Conservation (phyloP, 2,797 vertebrate species). For the Cryptoprocta ferox region DNA sequence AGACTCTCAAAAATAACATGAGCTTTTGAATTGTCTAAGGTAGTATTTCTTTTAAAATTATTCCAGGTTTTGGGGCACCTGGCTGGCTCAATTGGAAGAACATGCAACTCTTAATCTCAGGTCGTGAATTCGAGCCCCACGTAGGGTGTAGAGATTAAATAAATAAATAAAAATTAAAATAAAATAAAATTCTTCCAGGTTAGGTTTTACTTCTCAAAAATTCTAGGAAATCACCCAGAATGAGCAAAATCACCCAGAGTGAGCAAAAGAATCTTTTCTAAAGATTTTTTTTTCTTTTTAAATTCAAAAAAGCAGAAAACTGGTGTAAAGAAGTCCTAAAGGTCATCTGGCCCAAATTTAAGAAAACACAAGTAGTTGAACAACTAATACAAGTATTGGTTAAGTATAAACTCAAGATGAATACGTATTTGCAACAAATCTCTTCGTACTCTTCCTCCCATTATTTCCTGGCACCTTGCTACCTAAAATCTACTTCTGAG, state of each 20-base stretch:
- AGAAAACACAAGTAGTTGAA: constrained; percentile 38
- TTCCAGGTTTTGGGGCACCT: no score
- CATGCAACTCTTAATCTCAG: no score
- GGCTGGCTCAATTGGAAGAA: no score
- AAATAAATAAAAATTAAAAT: no score
- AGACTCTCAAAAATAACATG: constrained; percentile 21
- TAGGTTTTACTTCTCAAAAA: constrained; percentile 47
- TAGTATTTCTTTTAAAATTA: neutral
- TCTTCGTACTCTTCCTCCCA: neutral
- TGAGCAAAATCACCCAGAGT: neutral
- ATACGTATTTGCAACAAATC: neutral
- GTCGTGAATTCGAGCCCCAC: no score
- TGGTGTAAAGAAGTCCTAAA: constrained; percentile 14
- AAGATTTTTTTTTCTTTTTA: neutral
- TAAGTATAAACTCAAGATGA: neutral
- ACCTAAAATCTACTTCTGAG: neutral
- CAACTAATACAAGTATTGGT: neutral
- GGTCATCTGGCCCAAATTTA: neutral
- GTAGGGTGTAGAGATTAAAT: no score
- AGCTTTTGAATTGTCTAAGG: constrained; percentile 11
- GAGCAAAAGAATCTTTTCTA: neutral
- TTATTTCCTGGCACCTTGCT: neutral
- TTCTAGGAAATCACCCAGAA: neutral
- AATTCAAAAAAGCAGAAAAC: constrained; percentile 22
- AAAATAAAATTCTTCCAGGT: neutral